phyloP scores from a whole-genome alignment of 2,113 vertebrate species.

The Podarcis raffonei region DNA sequence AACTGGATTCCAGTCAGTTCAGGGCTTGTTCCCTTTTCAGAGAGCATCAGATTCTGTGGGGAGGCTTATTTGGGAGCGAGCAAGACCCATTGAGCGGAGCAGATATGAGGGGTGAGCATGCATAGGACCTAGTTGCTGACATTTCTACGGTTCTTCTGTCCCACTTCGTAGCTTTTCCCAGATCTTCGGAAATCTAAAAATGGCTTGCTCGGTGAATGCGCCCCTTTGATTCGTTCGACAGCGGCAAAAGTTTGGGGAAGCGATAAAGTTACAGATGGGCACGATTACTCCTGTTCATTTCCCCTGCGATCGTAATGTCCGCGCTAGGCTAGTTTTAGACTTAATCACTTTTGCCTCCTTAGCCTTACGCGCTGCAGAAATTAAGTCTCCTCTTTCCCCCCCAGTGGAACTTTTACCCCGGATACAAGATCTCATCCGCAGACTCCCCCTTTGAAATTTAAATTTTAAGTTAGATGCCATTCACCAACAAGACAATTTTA shows the following conservation, averaged over 20 bases:
- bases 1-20: background rate
- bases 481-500: background rate
- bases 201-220: background rate
- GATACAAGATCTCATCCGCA: too few species aligned
- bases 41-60: background rate
- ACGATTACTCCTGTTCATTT: background rate
- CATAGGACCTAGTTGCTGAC: too few species aligned
- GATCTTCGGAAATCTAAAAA: background rate
- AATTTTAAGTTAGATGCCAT: background rate
- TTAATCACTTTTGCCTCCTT: background rate
- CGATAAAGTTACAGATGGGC: background rate
- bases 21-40: background rate
- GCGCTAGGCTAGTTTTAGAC: too few species aligned
- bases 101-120: background rate
- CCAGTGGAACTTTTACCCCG: background rate
- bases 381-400: too few species aligned
- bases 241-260: background rate
- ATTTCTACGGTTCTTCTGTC: too few species aligned
- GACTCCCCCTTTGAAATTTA: background rate
- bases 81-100: too few species aligned
- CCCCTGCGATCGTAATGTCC: background rate
- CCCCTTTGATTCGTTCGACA: too few species aligned
- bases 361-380: background rate
- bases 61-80: background rate
- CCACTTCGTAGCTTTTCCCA: background rate